Conservation (phyloP, 2,113 vertebrate genomes). For the Grantiella picta region DNA sequence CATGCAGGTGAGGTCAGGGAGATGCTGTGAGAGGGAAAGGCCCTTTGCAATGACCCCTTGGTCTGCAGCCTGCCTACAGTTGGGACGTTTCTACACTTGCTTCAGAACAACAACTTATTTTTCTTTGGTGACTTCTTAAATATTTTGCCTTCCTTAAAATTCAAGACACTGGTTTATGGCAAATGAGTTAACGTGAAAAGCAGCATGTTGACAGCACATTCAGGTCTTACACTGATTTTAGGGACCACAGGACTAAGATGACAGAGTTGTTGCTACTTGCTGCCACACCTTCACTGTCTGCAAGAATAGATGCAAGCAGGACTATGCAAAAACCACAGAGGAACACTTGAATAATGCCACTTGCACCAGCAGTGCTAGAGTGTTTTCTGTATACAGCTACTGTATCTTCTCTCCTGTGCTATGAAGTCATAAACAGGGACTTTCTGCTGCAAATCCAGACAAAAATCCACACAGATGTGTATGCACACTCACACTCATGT, state of each 20-base stretch:
- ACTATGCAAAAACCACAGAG: not conserved
- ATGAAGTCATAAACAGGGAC: not conserved
- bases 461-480: not conserved
- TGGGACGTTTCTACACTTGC: not conserved
- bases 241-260: not conserved
- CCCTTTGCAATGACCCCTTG: not conserved
- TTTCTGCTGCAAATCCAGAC: not conserved
- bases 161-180: not conserved
- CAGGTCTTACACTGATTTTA: not conserved
- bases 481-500: accelerated
- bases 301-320: not conserved
- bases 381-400: not conserved
- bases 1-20: not conserved
- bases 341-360: not conserved
- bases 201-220: not conserved
- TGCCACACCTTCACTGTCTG: not conserved
- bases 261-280: not conserved
- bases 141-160: not conserved
- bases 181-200: not conserved
- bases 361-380: too few species aligned
- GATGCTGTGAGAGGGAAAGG: not conserved
- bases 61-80: not conserved
- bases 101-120: not conserved
- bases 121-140: not conserved
- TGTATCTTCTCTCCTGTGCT: not conserved